Evolutionary conservation across 2,888 invertebrate species (phyloP).

Genomic region (Meandrusa payeni): DNA sequence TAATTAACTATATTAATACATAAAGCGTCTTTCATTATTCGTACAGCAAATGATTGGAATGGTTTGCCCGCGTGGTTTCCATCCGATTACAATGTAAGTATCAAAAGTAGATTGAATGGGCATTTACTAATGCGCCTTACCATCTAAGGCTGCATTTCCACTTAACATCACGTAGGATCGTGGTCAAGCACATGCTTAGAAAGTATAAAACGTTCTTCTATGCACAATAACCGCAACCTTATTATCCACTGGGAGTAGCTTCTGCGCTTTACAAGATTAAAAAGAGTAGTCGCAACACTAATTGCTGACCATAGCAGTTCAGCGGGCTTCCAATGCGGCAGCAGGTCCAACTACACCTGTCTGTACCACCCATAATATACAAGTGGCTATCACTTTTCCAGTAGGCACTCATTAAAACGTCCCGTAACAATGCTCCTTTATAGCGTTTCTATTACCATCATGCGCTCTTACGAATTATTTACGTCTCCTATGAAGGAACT

Average conservation of each 20-base stretch:
- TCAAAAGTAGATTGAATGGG: too few relatives aligned
- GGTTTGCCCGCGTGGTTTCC: too few relatives aligned
- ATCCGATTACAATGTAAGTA: too few relatives aligned
- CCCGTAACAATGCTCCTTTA: constrained; percentile 8
- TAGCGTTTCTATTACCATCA: neutral
- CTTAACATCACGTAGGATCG: too few relatives aligned
- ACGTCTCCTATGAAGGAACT: neutral
- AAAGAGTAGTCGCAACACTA: constrained; percentile 44
- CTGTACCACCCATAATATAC: constrained; percentile 39
- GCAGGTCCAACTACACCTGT: constrained; percentile 30
- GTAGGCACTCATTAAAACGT: constrained; percentile 15
- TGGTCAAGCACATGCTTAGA: too few relatives aligned
- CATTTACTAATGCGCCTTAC: too few relatives aligned
- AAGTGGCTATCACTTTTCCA: constrained; percentile 28
- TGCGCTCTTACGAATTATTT: constrained; percentile 5
- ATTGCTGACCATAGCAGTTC: constrained; percentile 47
- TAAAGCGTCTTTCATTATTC: too few relatives aligned
- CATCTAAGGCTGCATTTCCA: too few relatives aligned
- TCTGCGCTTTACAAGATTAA: constrained; percentile 44
- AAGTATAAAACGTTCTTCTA: constrained; percentile 34
- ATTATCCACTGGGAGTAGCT: constrained; percentile 35
- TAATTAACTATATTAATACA: too few relatives aligned
- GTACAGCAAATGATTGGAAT: too few relatives aligned
- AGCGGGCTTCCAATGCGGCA: constrained; percentile 41
- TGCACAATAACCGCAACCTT: constrained; percentile 10